These are phyloP conservation scores for Drosophila putrida DNA, from an alignment of 2,888 invertebrate species.

Conservation along the genomic window DNA sequence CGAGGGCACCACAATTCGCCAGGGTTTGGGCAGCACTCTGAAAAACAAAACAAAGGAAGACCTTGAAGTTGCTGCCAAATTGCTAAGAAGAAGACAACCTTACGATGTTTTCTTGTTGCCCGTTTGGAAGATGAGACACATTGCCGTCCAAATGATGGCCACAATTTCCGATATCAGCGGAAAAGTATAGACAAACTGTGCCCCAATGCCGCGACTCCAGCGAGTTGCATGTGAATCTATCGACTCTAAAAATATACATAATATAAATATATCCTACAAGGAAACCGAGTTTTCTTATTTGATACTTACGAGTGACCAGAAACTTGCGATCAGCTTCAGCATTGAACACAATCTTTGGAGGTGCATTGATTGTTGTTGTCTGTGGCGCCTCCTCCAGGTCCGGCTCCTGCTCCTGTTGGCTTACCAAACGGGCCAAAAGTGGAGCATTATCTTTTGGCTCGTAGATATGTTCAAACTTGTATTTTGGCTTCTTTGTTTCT, in stretches of 20 bases:
- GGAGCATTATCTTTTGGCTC: constrained; percentile 54
- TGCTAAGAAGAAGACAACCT: constrained; percentile 23
- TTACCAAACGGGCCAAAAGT: constrained; percentile 50
- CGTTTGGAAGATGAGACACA: constrained; percentile 83
- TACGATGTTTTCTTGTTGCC: constrained; percentile 82
- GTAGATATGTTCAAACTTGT: constrained; percentile 76
- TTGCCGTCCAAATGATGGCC: constrained; percentile 83
- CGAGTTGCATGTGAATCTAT: constrained; percentile 77
- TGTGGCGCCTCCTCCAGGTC: constrained; percentile 9
- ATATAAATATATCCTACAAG: background rate
- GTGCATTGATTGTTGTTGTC: constrained; percentile 39
- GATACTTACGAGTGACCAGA: constrained; percentile 68
- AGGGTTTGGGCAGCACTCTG: constrained; percentile 83
- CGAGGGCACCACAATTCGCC: constrained; percentile 84
- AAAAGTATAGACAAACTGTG: constrained; percentile 81
- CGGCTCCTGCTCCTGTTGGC: constrained; percentile 7
- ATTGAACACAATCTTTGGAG: constrained; percentile 63
- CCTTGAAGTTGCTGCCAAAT: constrained; percentile 3
- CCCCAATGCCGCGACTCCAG: constrained; percentile 71
- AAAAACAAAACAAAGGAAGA: constrained; percentile 4
- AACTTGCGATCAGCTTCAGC: constrained; percentile 74
- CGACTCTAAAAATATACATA: constrained; percentile 58
- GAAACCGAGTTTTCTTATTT: background rate
- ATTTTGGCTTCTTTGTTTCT: constrained; percentile 68
- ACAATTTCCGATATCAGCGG: constrained; percentile 81